phyloP scores from a whole-genome alignment of 2,113 vertebrate species.

The Trematomus loennbergii region DNA sequence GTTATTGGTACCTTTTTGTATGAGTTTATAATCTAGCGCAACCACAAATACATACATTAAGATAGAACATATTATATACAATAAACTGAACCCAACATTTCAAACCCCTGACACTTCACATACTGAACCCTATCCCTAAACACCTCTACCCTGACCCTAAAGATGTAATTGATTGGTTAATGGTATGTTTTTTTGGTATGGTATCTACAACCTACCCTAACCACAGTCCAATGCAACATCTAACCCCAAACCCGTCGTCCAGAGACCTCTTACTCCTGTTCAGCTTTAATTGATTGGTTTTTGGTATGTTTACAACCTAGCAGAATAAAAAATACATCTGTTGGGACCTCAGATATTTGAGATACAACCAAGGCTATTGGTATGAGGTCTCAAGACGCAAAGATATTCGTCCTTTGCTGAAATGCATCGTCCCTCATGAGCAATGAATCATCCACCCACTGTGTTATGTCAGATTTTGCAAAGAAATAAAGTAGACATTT shows the following conservation, averaged over 20 bases:
- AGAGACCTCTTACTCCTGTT: not conserved
- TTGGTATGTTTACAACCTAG: not conserved
- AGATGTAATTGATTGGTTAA: too few relatives aligned
- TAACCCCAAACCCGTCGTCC: not conserved
- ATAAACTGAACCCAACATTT: too few relatives aligned
- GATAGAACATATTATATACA: too few relatives aligned
- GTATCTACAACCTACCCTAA: too few relatives aligned
- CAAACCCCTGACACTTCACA: too few relatives aligned
- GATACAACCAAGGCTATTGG: conserved; percentile 37
- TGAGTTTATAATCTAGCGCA: too few relatives aligned
- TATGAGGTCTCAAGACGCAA: conserved; percentile 24
- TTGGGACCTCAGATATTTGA: conserved; percentile 1
- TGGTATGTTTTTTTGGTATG: too few relatives aligned
- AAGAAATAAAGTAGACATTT: conserved; percentile 49
- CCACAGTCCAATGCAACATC: not conserved
- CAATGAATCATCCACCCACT: conserved; percentile 60
- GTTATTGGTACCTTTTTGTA: too few relatives aligned
- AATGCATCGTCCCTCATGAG: conserved; percentile 39
- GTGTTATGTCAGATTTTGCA: conserved; percentile 45
- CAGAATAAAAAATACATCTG: not conserved
- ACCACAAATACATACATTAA: too few relatives aligned
- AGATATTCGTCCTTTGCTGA: conserved; percentile 34
- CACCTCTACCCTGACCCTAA: too few relatives aligned
- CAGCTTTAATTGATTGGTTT: not conserved
- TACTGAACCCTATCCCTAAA: too few relatives aligned